Base-by-base conservation (phyloP, 2,888 invertebrate genomes). In the Hylaea fasciaria region DNA sequence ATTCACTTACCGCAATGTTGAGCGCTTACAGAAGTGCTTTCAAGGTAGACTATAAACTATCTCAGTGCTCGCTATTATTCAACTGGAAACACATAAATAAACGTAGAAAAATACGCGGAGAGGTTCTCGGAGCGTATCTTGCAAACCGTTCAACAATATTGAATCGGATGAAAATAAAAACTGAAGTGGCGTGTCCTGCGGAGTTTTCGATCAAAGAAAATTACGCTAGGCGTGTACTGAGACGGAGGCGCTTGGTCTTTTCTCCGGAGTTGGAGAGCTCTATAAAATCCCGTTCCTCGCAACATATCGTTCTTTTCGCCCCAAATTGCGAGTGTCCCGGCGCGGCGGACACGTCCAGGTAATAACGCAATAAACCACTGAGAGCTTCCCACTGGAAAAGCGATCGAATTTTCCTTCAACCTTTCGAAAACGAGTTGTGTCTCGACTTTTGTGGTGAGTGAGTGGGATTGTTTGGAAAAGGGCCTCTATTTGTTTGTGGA, bases 311-410 rank as follows among this genome's bases (percentile, higher is more conserved):
- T 84, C 89, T 87, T 89, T 88, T 87, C 87, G 83, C 76, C 85
- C 86, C 82, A 86, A 91, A 91, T 91, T 91, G 91, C 88, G 87
- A 87, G 83, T 86, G 90, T 88, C 88, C 89, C 89, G 84, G 70
- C 82, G 86, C 85, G 85, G 85, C 84, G 84, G 88, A 89, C 90
- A 89, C 89, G 91, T 91, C 87, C 91, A 92, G 91, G 92, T 92
- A 91, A 92, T 92, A 92, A 92, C 91, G 89, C 91, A 91, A 92
- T 92, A 92, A 91, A 91, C 90, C 90, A 91, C 89, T 88, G 89
- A 89, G 91, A 88, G 90, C 86, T 87, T 90, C 87, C 87, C 86
- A 83, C 87, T 87, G 86, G 89, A 90, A 90, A 90, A 91, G 86
- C 90, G 90, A 91, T 91, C 90, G 90, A 90, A 88, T 91, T 91